Conservation (phyloP, 1,140 invertebrate genomes). For the Drosophila seguyi region DNA sequence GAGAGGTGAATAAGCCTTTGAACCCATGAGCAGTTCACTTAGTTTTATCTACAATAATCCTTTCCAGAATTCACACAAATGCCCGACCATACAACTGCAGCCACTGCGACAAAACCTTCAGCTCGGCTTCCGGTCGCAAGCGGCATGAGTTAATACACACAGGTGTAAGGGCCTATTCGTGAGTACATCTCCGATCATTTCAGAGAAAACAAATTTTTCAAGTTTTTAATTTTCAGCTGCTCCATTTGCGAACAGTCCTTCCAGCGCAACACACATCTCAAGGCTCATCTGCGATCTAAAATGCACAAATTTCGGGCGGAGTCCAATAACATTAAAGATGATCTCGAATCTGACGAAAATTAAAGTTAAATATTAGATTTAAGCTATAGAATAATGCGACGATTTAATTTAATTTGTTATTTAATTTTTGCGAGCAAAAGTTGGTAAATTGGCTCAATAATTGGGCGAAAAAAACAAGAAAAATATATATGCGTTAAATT, state of each 20-base stretch:
- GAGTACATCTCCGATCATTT: constrained; percentile 10
- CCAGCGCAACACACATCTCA: constrained; percentile 66
- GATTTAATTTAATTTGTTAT: not conserved
- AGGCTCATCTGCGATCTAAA: constrained; percentile 62
- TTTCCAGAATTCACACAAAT: constrained; percentile 60
- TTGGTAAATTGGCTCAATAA: not conserved
- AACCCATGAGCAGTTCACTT: too few relatives aligned
- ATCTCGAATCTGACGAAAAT: not conserved
- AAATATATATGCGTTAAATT: not conserved
- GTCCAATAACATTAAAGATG: not conserved
- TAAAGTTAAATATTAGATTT: not conserved
- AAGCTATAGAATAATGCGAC: not conserved
- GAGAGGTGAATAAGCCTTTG: constrained; percentile 40
- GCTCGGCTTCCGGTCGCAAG: constrained; percentile 55
- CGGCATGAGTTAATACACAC: constrained; percentile 67
- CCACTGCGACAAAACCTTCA: constrained; percentile 57
- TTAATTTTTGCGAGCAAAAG: not conserved
- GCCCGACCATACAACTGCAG: constrained; percentile 52
- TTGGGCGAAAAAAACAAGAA: too few relatives aligned
- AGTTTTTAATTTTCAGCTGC: constrained; percentile 31
- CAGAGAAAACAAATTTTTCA: not conserved
- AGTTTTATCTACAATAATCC: not conserved
- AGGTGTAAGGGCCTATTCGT: constrained; percentile 54
- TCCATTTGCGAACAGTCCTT: constrained; percentile 57
- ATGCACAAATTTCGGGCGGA: constrained; percentile 24